Evolutionary conservation across 2,888 invertebrate species (phyloP).

Genomic region (Ceratothoa steindachneri): DNA sequence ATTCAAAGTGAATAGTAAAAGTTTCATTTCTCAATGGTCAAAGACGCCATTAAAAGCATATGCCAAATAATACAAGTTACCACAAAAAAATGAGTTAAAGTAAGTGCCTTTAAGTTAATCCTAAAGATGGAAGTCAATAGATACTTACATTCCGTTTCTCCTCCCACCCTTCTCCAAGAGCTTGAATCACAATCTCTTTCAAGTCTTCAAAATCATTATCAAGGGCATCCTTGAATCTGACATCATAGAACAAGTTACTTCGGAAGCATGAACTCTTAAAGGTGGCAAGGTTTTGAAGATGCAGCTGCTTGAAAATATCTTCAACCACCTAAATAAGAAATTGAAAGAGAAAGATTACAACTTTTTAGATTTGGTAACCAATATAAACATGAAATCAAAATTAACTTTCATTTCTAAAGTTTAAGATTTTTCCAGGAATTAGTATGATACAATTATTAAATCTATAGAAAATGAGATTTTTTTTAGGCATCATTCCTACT

Average conservation of each 20-base stretch:
- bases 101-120: too few species aligned
- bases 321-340: slow-evolving; percentile 68
- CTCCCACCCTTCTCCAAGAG: slow-evolving; percentile 60
- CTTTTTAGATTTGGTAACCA: not conserved
- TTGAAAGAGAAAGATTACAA: not conserved
- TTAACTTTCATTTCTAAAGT: too few species aligned
- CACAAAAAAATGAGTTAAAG: too few species aligned
- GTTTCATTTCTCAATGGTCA: too few species aligned
- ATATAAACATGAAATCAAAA: not conserved
- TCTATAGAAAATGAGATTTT: too few species aligned
- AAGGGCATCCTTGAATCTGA: slow-evolving; percentile 78
- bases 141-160: slow-evolving; percentile 49
- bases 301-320: slow-evolving; percentile 74
- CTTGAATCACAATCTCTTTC: slow-evolving; percentile 66
- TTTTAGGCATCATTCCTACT: too few species aligned
- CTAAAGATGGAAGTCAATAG: too few species aligned
- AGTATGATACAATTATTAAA: too few species aligned
- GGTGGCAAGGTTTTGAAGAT: slow-evolving; percentile 64
- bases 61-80: too few species aligned
- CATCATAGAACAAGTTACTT: slow-evolving; percentile 89
- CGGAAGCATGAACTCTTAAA: slow-evolving; percentile 88
- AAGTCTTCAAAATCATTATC: slow-evolving; percentile 77
- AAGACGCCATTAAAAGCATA: too few species aligned
- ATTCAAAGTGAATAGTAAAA: too few species aligned
- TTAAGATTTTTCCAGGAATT: too few species aligned